A percentile compares a stretch with the other conserved stretches of the same genome.
These are phyloP conservation scores for Echiichthys vipera DNA, from an alignment of 2,797 vertebrate genomes.

Conservation along the genomic window DNA sequence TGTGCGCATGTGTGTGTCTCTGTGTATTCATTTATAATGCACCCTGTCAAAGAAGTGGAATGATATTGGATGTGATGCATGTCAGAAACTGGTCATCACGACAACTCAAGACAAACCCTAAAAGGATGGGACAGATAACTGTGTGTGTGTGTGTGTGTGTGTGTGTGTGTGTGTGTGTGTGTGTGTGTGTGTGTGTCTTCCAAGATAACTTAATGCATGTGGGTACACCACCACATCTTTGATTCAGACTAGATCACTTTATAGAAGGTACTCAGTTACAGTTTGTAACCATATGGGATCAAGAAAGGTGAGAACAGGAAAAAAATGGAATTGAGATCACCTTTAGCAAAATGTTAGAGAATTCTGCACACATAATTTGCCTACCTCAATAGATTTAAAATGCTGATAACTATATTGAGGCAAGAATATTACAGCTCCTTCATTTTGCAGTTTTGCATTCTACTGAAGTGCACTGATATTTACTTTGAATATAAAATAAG, in stretches of 20 bases:
- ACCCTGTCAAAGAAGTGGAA: slow-evolving; percentile 73
- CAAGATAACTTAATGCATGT: slow-evolving; percentile 30
- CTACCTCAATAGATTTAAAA: slow-evolving; percentile 43
- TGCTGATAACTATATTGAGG: slow-evolving; percentile 32
- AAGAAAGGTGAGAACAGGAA: slow-evolving; percentile 37
- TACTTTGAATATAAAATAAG: slow-evolving; percentile 3
- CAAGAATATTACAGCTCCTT: slow-evolving; percentile 14
- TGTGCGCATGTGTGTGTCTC: slow-evolving; percentile 24
- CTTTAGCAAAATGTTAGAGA: slow-evolving; percentile 42
- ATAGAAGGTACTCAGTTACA: slow-evolving; percentile 23
- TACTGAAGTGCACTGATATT: slow-evolving; percentile 12
- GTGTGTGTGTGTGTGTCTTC: slow-evolving; percentile 16
- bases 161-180: neutral
- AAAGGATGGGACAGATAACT: slow-evolving; percentile 64
- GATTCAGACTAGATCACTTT: slow-evolving; percentile 38
- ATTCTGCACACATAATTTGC: slow-evolving; percentile 50
- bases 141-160: neutral
- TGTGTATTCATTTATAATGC: slow-evolving; percentile 80
- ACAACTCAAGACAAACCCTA: slow-evolving; percentile 68
- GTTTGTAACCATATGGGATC: slow-evolving; percentile 49
- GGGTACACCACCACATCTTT: slow-evolving; percentile 17
- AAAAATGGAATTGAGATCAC: slow-evolving; percentile 41
- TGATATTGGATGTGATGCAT: slow-evolving; percentile 80
- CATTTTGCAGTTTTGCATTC: slow-evolving; percentile 28
- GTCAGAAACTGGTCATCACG: slow-evolving; percentile 72